Evolutionary conservation across 2,888 invertebrate species (phyloP).

Genomic region (Mantis religiosa): DNA sequence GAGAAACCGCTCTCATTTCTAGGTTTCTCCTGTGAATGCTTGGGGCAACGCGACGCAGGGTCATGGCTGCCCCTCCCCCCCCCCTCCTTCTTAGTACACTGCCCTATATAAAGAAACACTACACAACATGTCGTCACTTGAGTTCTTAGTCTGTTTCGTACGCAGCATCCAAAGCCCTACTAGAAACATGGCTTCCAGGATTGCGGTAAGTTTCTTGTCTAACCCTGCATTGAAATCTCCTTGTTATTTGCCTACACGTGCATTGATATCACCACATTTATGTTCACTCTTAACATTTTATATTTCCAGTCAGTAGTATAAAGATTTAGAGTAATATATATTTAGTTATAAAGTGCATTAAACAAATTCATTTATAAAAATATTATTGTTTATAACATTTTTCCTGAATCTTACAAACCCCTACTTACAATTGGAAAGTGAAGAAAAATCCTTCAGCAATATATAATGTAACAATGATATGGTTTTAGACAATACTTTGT

Average conservation of each 20-base stretch:
- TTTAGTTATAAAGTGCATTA: no score
- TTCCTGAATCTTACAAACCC: no score
- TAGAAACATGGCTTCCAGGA: conserved; percentile 10
- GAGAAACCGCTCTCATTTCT: neutral
- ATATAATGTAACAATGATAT: no score
- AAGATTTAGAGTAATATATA: no score
- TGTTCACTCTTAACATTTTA: no score
- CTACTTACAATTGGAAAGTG: no score
- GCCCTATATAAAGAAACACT: neutral
- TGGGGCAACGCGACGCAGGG: neutral
- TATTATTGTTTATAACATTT: no score
- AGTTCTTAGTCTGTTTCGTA: neutral
- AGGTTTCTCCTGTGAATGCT: neutral
- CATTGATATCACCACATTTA: neutral
- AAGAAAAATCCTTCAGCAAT: no score
- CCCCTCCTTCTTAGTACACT: neutral
- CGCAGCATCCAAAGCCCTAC: neutral
- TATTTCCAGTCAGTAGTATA: no score
- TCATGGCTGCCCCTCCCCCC: neutral
- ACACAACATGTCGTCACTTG: neutral
- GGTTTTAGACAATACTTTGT: no score
- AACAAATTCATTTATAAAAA: no score
- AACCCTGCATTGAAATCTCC: neutral
- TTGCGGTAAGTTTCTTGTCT: neutral
- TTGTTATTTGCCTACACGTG: neutral